A percentile compares a stretch with the other conserved stretches of the same genome.
These are phyloP conservation scores for Sycophaga agraensis DNA, from an alignment of 1,140 invertebrate genomes.

Conservation along the genomic window DNA sequence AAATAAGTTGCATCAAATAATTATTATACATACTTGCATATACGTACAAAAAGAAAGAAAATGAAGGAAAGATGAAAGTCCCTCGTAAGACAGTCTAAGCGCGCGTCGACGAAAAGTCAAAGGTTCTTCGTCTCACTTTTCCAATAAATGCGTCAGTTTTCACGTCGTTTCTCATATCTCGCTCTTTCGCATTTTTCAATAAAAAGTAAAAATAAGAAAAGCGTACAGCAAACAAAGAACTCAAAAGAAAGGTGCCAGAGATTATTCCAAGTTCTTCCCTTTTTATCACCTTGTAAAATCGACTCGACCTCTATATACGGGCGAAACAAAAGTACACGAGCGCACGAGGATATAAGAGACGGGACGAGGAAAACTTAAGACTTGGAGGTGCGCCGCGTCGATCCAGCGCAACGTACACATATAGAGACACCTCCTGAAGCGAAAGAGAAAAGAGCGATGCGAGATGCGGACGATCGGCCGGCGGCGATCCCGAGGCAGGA, in stretches of 20 bases:
- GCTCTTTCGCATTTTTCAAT: constrained; percentile 11
- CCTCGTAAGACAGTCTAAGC: too few species aligned
- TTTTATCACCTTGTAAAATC: background rate
- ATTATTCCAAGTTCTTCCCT: constrained; percentile 16
- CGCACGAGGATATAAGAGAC: background rate
- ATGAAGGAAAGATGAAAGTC: background rate
- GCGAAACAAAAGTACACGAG: background rate
- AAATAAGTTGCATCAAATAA: background rate
- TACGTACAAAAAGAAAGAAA: background rate
- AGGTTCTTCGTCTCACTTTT: constrained; percentile 21
- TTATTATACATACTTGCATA: background rate
- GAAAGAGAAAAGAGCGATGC: background rate
- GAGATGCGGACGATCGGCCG: too few species aligned
- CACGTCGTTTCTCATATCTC: constrained; percentile 3
- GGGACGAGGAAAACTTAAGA: background rate
- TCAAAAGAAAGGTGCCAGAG: too few species aligned
- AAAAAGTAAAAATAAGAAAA: background rate
- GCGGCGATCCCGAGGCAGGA: too few species aligned
- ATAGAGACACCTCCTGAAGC: background rate
- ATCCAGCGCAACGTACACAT: background rate
- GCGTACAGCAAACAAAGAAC: too few species aligned
- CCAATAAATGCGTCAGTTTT: constrained; percentile 14
- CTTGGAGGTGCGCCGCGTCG: background rate
- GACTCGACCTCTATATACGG: too few species aligned
- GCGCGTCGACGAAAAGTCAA: constrained; percentile 17